Base-by-base conservation (phyloP, 2,797 vertebrate genomes). In the Neopelma chrysocephalum region DNA sequence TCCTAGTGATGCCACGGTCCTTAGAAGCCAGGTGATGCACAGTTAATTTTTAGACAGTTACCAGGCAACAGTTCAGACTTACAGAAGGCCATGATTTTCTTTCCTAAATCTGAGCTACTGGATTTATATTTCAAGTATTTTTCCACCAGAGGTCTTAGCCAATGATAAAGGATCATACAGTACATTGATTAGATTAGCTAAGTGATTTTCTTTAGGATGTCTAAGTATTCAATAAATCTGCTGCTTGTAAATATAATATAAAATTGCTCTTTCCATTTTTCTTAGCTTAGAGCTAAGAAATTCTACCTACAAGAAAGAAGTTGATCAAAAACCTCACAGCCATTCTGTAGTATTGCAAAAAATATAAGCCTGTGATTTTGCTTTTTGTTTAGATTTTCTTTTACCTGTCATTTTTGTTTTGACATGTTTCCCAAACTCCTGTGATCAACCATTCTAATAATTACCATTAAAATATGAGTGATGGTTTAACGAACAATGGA, bases 41-140 rank as follows among this genome's bases (percentile, higher is more conserved):
- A 92, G 84, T 77, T 91, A 94, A 91, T 93, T 94, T 95, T 97
- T 95, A 96, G 85, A 89, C 82, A 90, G 96, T 97, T 96, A 95
- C 94, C 90, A 96, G 91, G 96, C 96, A 96, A 96, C 95, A 77
- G 87, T 25, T 95, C 66, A 73, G 81, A 88, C 77, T 94, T 94
- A 94, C 73, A 90, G 75, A 95, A 94, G 95, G 81, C 71, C 94
- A 79, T 0, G 70, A 66, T 93, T 91, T 94, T 81, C 68, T 88
- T 88, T 53, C 50, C 82, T 77, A 61, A 71, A 66, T 86, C 38
- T 76, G 48, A 87, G 62, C 40, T 94, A 40, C 29, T 73, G 80
- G 62, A 42, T 94, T 92, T 94, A 36, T 91, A 60, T 91, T 94
- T 93, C 89, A 89, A 29, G 66, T 80, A n/a, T 86, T 88, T 81